Evolutionary conservation across 2,888 invertebrate species (phyloP), one percentile per base, ranked within the genome.

Genomic region (Hypercompe scribonia): DNA sequence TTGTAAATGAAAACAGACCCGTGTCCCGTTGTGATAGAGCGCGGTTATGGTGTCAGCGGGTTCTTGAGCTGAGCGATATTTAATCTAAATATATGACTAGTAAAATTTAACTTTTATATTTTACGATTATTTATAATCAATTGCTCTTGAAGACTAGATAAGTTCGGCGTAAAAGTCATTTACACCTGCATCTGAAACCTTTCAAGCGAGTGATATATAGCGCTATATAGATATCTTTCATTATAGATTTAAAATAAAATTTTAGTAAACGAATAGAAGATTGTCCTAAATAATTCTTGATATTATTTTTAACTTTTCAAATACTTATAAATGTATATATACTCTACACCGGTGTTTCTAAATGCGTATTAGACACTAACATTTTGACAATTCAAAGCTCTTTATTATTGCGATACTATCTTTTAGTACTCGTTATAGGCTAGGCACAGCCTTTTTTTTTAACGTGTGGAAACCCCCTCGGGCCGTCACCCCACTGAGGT

Each of bases 1-100:
- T 74, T 72, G 75, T 92, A 92, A 93, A 94, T 93, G 93, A 93
- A 94, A 94, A 94, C 92, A 92, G 92, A 87, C 88, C 87, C 81
- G 82, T 84, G 90, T 84, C 84, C 84, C 68, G 90, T 85, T 83
- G 86, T 75, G 83, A 80, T 74, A 2, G 71, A 80, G 77, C 75
- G 74, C 15, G 84, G 84, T 58, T n/a, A 0, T 5, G 63, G 31
- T 86, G 75, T 8, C 3, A 78, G 87, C 83, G 83, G 54, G 11
- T 7, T 28, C 13, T 18, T 63, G 15, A 72, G 50, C 68, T 42
- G 33, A 74, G 70, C 63, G 64, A 66, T 68, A 2, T 68, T 21
- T 42, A n/a, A 54, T 0, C 18, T 33, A 1, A 63, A 33, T 7
- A 4, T 63, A 11, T 31, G 13, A 3, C 31, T 28, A 3, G 15